Percentiles rank a stretch among this genome's conserved stretches.
These are phyloP conservation scores for Goniozus legneri DNA, from an alignment of 1,140 invertebrate genomes.

Conservation along the genomic window DNA sequence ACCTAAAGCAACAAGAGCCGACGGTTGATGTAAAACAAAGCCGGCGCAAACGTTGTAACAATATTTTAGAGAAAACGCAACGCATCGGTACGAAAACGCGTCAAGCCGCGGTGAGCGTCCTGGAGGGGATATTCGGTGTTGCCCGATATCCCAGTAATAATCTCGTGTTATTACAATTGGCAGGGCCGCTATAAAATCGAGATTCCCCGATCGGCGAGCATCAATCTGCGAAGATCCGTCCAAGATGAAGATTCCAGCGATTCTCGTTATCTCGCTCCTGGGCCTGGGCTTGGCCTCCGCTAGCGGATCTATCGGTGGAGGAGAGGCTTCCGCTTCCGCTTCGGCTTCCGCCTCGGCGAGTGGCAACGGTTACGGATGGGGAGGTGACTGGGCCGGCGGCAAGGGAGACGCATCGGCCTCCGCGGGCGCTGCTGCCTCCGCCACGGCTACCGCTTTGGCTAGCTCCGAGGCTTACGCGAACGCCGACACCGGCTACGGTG, in stretches of 20 bases:
- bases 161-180: background rate
- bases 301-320: background rate
- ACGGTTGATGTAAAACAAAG: too few species aligned
- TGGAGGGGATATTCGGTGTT: too few species aligned
- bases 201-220: background rate
- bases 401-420: background rate
- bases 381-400: background rate
- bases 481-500: background rate
- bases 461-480: background rate
- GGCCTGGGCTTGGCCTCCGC: slow-evolving; percentile 6
- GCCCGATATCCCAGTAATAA: too few species aligned
- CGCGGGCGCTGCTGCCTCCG: background rate
- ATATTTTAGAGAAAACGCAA: too few species aligned
- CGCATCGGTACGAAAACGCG: too few species aligned
- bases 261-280: slow-evolving; percentile 12
- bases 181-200: background rate
- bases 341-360: background rate
- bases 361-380: too few species aligned
- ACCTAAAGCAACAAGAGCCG: too few species aligned
- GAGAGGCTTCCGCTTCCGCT: background rate
- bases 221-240: slow-evolving; percentile 16
- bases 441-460: too few species aligned
- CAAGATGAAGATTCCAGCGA: slow-evolving; percentile 18
- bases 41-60: too few species aligned
- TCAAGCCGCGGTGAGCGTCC: too few species aligned